phyloP scores from a whole-genome alignment of 2,797 vertebrate species.

The Yasuhikotakia modesta region DNA sequence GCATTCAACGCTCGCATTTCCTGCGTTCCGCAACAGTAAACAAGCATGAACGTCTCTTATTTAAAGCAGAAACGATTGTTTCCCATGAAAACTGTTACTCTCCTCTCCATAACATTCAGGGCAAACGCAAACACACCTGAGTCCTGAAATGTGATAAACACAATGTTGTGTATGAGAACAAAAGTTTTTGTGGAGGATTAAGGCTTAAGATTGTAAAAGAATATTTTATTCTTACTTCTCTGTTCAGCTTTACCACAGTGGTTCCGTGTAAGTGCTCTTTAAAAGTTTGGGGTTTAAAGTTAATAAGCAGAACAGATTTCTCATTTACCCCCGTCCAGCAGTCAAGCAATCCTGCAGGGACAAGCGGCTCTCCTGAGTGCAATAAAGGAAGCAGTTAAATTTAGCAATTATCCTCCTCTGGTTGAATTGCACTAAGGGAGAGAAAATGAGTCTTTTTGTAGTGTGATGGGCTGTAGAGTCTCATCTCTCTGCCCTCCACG shows the following conservation, averaged over 20 bases:
- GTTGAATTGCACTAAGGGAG: conserved; percentile 28
- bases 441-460: conserved; percentile 43
- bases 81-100: background rate
- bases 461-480: conserved; percentile 44
- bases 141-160: background rate
- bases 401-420: conserved; percentile 49
- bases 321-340: conserved; percentile 40
- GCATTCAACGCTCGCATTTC: conserved; percentile 28
- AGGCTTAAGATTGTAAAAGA: conserved; percentile 16
- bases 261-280: conserved; percentile 25
- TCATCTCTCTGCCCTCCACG: conserved; percentile 69
- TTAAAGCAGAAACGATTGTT: background rate
- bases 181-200: background rate
- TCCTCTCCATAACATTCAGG: background rate
- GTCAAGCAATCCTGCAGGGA: conserved; percentile 31
- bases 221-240: conserved; percentile 11
- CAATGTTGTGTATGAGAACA: background rate
- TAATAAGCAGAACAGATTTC: conserved; percentile 48
- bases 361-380: conserved; percentile 1
- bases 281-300: conserved; percentile 49
- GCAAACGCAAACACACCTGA: background rate
- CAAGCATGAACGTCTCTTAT: conserved; percentile 28
- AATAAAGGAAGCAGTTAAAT: conserved; percentile 52
- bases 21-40: conserved; percentile 21
- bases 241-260: background rate